Evolutionary conservation across 53 echinoderm and acorn worm species (phyloP), one percentile per base, ranked within the genome.

Genomic region (Holothuria scabra): DNA sequence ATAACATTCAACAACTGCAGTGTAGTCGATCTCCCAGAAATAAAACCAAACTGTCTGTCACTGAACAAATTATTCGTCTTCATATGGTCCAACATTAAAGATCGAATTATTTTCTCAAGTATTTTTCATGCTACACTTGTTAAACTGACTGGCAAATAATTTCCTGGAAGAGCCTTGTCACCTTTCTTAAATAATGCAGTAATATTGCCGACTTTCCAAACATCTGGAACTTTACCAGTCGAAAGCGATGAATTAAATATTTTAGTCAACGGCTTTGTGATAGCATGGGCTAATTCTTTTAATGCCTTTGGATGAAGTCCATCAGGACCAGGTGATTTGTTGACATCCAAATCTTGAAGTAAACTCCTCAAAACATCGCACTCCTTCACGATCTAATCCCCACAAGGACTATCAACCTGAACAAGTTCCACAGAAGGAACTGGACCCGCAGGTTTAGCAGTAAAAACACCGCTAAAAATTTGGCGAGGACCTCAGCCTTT

Each of bases 311-410:
- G 26, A 60, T 60, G 61, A 60, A 60, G 61, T 26, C 61, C 61
- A 60, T 60, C 61, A 60, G 61, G 61, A 26, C 61, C 61, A 26
- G 61, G 61, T 60, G 61, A 60, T 26, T 60, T 60, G 61, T 60
- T 60, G 22, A 60, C 61, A 60, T 60, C 26, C 61, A 60, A 26
- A 60, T 22, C 12, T 23, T 9, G 22, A 22, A 60, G 26, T 23
- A 22, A 23, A 3, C 6, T 26, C 61, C 6, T 26, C 61, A 60
- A 9, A 60, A 60, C 61, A 60, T 60, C 61, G 12, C 22, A 60
- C 7, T 60, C 61, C 22, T 60, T 26, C 22, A 60, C 22, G 7
- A 60, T 26, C 22, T 22, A 6, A 6, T 60, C 26, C 26, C 7
- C 61, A 60, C 61, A 60, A 60, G 10, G 61, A 60, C 8, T 23